Evolutionary conservation across 2,888 invertebrate genomes (phyloP).

Genomic region (Oscheius sp.): DNA sequence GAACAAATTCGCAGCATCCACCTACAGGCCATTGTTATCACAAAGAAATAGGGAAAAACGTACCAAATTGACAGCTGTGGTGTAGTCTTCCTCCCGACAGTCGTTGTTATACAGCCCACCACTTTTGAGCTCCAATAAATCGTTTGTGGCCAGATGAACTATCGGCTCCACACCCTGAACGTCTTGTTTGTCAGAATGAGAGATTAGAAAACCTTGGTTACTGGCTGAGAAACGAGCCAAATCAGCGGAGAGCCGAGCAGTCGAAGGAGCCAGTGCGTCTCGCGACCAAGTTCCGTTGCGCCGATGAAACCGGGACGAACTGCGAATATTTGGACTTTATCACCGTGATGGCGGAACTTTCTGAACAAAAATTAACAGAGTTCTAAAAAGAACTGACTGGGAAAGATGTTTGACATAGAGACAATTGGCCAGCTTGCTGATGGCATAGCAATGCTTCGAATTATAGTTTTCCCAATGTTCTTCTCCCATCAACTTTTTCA

Average conservation of each 20-base stretch:
- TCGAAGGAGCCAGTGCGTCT: constrained; percentile 63
- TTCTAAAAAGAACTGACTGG: constrained; percentile 5
- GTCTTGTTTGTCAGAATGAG: neutral
- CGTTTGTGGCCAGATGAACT: constrained; percentile 83
- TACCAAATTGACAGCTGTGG: constrained; percentile 52
- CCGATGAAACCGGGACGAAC: constrained; percentile 66
- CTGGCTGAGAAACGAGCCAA: constrained; percentile 64
- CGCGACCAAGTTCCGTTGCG: constrained; percentile 62
- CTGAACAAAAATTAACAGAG: constrained; percentile 21
- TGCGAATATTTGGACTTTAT: constrained; percentile 48
- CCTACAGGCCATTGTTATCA: neutral
- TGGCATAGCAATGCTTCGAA: constrained; percentile 68
- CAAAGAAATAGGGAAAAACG: constrained; percentile 13
- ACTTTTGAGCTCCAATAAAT: constrained; percentile 78
- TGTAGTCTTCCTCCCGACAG: constrained; percentile 57
- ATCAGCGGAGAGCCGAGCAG: constrained; percentile 69
- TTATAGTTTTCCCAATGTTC: constrained; percentile 54
- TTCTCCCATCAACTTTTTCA: constrained; percentile 54
- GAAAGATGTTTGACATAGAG: constrained; percentile 55
- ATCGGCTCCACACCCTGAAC: constrained; percentile 84
- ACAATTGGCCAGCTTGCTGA: constrained; percentile 73
- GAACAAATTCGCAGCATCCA: neutral
- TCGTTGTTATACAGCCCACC: constrained; percentile 80
- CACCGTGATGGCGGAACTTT: constrained; percentile 10
- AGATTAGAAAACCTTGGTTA: constrained; percentile 57